phyloP scores from a whole-genome alignment of 2,888 invertebrate species.

The Cataglyphis albicans region DNA sequence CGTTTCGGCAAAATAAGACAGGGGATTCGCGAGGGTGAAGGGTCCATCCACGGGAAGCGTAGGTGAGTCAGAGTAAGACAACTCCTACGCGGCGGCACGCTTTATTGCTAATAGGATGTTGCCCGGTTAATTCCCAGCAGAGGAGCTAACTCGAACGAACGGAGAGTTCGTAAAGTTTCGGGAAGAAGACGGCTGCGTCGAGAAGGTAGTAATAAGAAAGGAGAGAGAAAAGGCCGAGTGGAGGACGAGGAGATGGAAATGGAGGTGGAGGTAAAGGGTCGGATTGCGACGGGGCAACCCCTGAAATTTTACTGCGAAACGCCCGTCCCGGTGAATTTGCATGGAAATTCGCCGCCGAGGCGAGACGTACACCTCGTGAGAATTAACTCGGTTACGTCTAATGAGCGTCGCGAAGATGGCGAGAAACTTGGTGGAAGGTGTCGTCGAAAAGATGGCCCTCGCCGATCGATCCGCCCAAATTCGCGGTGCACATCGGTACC shows the following conservation, averaged over 20 bases:
- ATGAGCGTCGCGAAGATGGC: slow-evolving; percentile 68
- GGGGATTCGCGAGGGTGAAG: slow-evolving; percentile 14
- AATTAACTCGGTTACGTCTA: slow-evolving; percentile 79
- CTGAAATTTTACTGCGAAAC: slow-evolving; percentile 83
- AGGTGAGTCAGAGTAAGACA: slow-evolving; percentile 40
- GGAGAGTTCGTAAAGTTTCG: slow-evolving; percentile 76
- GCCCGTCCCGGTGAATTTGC: slow-evolving; percentile 79
- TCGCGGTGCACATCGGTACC: slow-evolving; percentile 14
- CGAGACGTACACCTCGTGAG: slow-evolving; percentile 68
- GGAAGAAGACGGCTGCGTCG: slow-evolving; percentile 34
- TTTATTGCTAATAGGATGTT: slow-evolving; percentile 84
- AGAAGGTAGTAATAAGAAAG: slow-evolving; percentile 11
- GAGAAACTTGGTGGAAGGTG: slow-evolving; percentile 41
- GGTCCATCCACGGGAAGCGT: slow-evolving; percentile 21
- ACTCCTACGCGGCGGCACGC: slow-evolving; percentile 67
- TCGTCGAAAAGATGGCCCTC: slow-evolving; percentile 36
- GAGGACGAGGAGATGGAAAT: neutral
- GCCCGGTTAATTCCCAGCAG: slow-evolving; percentile 76
- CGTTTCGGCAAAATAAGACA: slow-evolving; percentile 16
- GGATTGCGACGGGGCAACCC: slow-evolving; percentile 62
- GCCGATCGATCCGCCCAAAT: slow-evolving; percentile 45
- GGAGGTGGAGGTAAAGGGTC: slow-evolving; percentile 23
- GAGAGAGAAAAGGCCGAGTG: neutral
- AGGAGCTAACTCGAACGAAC: slow-evolving; percentile 68
- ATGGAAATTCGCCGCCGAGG: slow-evolving; percentile 79